Conservation (phyloP, 1,140 invertebrate species). For the Xylocopa sonorina region DNA sequence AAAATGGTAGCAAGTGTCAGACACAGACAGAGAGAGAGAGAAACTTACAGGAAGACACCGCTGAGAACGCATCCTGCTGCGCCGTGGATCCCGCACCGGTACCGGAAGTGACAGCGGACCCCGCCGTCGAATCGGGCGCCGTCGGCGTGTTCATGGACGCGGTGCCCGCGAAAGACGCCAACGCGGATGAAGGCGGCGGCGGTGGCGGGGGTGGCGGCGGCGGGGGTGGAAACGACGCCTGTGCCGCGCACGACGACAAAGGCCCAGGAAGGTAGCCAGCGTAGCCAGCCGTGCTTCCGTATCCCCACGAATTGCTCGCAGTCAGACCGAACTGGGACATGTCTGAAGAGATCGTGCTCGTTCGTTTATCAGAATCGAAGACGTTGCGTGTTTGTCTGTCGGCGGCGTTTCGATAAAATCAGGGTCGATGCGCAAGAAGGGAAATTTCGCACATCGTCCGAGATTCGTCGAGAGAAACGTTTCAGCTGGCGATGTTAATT, state of each 20-base stretch:
- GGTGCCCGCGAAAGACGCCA: conserved; percentile 75
- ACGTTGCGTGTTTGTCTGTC: too few species aligned
- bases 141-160: conserved; percentile 80
- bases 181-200: conserved; percentile 86
- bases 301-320: conserved; percentile 91
- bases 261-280: conserved; percentile 88
- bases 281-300: conserved; percentile 90
- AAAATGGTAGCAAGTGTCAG: background rate
- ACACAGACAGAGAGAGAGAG: background rate
- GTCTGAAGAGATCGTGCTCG: conserved; percentile 80
- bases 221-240: conserved; percentile 85
- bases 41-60: conserved; percentile 78
- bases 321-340: conserved; percentile 90
- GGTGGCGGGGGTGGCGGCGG: conserved; percentile 83
- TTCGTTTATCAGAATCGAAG: conserved; percentile 23
- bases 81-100: conserved; percentile 71
- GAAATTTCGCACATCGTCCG: too few species aligned
- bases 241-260: conserved; percentile 84
- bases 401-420: too few species aligned
- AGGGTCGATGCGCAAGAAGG: too few species aligned
- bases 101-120: conserved; percentile 81
- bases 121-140: conserved; percentile 86
- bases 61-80: conserved; percentile 77
- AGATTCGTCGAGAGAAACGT: too few species aligned
- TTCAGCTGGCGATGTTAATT: too few species aligned